Conservation (phyloP, 2,888 invertebrate genomes). For the Bombyx huttoni region DNA sequence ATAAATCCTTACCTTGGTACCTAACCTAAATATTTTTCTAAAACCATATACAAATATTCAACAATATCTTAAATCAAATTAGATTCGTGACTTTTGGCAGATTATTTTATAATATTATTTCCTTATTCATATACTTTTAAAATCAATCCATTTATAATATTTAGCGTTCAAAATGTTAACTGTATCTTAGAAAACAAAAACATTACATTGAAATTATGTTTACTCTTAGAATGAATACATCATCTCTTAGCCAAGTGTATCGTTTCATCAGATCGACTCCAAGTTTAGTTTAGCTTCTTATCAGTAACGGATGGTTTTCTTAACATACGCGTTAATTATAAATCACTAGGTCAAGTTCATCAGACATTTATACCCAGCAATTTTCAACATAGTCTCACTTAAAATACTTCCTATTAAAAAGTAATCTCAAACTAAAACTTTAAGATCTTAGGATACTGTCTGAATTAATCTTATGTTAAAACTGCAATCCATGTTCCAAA, state of each 20-base stretch:
- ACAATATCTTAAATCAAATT: too few species aligned
- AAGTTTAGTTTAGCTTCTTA: slow-evolving; percentile 5
- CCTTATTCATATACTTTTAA: too few species aligned
- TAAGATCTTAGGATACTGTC: slow-evolving; percentile 4
- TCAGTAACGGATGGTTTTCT: not conserved
- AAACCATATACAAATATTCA: too few species aligned
- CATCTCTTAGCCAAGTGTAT: slow-evolving; percentile 5
- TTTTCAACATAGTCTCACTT: slow-evolving; percentile 4
- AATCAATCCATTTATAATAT: too few species aligned
- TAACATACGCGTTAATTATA: slow-evolving; percentile 8
- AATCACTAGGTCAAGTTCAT: slow-evolving; percentile 7
- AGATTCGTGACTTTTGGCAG: too few species aligned
- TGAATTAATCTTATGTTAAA: slow-evolving; percentile 10
- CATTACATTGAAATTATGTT: not conserved
- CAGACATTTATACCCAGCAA: slow-evolving; percentile 7
- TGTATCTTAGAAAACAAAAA: not conserved
- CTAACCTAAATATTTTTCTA: too few species aligned
- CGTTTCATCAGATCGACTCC: slow-evolving; percentile 9
- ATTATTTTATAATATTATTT: too few species aligned
- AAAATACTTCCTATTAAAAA: slow-evolving; percentile 11
- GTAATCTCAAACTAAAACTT: slow-evolving; percentile 15
- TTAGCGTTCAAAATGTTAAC: not conserved
- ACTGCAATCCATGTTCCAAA: slow-evolving; percentile 18
- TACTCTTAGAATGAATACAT: slow-evolving; percentile 7
- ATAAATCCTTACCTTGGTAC: too few species aligned